Evolutionary conservation across 2,113 vertebrate genomes (phyloP).

Genomic region (Aix galericulata): DNA sequence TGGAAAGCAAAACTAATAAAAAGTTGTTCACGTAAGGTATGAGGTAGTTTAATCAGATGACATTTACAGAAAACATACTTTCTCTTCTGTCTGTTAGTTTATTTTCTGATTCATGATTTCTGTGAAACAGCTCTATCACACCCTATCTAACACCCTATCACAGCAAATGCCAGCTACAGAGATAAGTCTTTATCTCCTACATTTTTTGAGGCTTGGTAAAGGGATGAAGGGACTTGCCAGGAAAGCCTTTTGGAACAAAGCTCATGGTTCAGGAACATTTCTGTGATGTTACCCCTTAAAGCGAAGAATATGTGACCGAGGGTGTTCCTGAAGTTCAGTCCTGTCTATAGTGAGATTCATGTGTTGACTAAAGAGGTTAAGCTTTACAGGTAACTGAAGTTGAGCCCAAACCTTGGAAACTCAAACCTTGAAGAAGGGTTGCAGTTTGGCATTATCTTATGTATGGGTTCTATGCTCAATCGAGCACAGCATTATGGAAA

Average conservation of each 20-base stretch:
- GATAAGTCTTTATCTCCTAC: background rate
- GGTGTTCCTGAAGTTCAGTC: background rate
- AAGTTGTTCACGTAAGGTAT: background rate
- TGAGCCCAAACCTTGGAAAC: background rate
- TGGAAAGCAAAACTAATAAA: background rate
- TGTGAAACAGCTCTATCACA: background rate
- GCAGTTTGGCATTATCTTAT: background rate
- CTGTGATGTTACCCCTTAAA: background rate
- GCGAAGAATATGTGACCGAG: background rate
- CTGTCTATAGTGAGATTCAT: background rate
- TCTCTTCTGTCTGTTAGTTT: background rate
- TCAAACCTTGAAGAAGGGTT: background rate
- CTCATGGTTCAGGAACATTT: background rate
- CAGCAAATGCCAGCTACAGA: background rate
- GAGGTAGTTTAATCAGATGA: background rate
- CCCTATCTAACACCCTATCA: background rate
- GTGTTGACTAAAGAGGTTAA: background rate
- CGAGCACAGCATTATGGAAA: background rate
- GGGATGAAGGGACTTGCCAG: background rate
- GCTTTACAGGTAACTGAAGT: background rate
- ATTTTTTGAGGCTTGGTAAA: background rate
- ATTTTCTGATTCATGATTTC: background rate
- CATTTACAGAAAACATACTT: background rate
- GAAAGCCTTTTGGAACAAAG: background rate
- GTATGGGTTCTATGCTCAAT: background rate